These are phyloP conservation scores for Malacosoma neustria DNA, from an alignment of 2,888 invertebrate genomes.

Conservation along the genomic window DNA sequence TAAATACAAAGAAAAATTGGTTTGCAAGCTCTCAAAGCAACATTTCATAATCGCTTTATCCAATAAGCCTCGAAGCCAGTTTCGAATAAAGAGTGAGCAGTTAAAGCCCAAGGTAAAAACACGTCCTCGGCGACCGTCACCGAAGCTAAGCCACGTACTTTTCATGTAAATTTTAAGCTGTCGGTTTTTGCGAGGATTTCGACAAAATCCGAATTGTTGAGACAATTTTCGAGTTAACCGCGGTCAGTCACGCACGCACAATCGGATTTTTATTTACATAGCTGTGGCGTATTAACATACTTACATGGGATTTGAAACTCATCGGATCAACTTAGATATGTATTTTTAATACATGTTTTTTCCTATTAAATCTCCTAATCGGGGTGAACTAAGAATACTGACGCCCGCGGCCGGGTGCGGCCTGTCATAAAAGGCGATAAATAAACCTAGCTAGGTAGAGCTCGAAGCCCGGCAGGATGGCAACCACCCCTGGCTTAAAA, in stretches of 20 bases:
- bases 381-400: no score
- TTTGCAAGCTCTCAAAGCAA: slow-evolving; percentile 23
- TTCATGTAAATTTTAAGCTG: slow-evolving; percentile 52
- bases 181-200: slow-evolving; percentile 40
- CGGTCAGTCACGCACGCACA: slow-evolving; percentile 19
- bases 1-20: slow-evolving; percentile 18
- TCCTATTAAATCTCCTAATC: no score
- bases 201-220: slow-evolving; percentile 33
- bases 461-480: no score
- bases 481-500: no score
- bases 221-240: slow-evolving; percentile 32
- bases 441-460: no score
- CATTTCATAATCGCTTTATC: slow-evolving; percentile 43
- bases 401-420: no score
- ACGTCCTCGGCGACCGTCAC: slow-evolving; percentile 26
- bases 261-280: slow-evolving; percentile 7
- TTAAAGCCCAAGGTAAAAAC: slow-evolving; percentile 46
- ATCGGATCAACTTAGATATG: no score
- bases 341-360: no score
- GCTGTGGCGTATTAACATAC: neutral
- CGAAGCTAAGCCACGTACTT: slow-evolving; percentile 42
- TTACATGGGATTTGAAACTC: neutral
- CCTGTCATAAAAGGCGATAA: no score
- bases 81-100: slow-evolving; percentile 48
- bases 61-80: slow-evolving; percentile 46